Evolutionary conservation across 2,888 invertebrate genomes (phyloP), one percentile per base, ranked within the genome.

Genomic region (Pseudoips prasinana): DNA sequence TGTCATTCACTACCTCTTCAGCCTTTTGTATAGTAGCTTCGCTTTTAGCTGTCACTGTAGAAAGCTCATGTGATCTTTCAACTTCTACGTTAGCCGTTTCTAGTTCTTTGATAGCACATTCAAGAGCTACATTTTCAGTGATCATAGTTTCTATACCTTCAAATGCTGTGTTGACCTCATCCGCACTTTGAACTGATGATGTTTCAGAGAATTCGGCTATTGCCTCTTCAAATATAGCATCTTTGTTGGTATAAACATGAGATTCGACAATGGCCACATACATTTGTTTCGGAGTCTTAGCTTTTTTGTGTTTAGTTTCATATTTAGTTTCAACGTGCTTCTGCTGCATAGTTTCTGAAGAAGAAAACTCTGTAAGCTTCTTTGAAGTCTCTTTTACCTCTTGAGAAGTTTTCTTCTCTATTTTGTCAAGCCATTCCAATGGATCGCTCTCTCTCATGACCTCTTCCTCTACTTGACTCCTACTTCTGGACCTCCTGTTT

Each of bases 211-310:
- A 58, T 43, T 74, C 57, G 1, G 58, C 32, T 4, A 60, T 39
- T 29, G 62, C 46, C 33, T 73, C 73, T 49, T 79, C 73, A 25
- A 83, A 69, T 27, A 88, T 79, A 1, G 77, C 73, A 27, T 86
- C 76, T 55, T 73, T 73, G 23, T 87, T 86, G 1, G 87, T 85
- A 10, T 80, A 87, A 3, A 82, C 78, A 33, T 88, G 88, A 2
- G 88, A 66, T 47, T 88, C 83, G n/a, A 87, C 86, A 19, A 80
- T 71, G 1, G 86, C 87, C 23, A 83, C 44, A 25, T 87, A 88
- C 29, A 65, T 83, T 37, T 72, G 74, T n/a, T 65, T 71, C 2
- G 62, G 72, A 3, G 69, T 48, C 33, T 61, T 61, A 1, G 52
- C 33, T 36, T 48, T 61, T 5, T 48, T 53, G 3, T 53, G 42